Base-by-base conservation (phyloP, 2,888 invertebrate species). In the Platycheirus rosarum region DNA sequence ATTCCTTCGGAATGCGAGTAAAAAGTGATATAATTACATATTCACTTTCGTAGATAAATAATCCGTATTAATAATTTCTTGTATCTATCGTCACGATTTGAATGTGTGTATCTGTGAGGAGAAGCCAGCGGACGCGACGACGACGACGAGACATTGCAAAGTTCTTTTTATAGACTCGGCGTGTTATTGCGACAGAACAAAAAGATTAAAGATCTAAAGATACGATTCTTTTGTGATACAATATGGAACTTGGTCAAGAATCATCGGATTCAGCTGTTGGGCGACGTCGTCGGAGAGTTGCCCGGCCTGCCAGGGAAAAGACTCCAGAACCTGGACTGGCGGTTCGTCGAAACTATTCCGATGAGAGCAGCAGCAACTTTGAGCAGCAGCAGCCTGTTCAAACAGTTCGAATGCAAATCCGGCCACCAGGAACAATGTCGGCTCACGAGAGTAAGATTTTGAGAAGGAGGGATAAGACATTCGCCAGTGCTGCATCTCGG, bases 251-350 rank as follows among this genome's bases (percentile, higher is more conserved):
- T 71, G 86, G 87, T 69, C 85, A 69, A 2, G 86, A 85, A 42
- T 55, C 68, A 11, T 86, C 86, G 53, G 85, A 86, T 3, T 85
- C 93, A 87, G 91, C 92, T 14, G 90, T 93, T 63, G 90, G 91
- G 42, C 92, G 93, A 68, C 93, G 93, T 85, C 92, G 94, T 53
- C 92, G 95, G 79, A 93, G 92, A 84, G 89, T 93, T 44, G 91
- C 91, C 23, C 88, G 92, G 20, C 91, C 91, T 23, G 91, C 91
- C 65, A 93, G 94, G 85, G 94, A 94, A 76, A 93, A 93, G 53
- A 93, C 94, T 7, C 94, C 94, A 1, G 89, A 89, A 57, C 87
- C 88, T 0, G 77, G 80, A 55, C 42, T 74, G 4, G 23, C 65
- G 9, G 49, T 57, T 35, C 80, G 66, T n/a, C 80, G 73, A 4